Percentiles rank a stretch among this genome's conserved stretches.
These are phyloP conservation scores for Temnothorax rugatulus DNA, from an alignment of 2,888 invertebrate genomes.

Conservation along the genomic window DNA sequence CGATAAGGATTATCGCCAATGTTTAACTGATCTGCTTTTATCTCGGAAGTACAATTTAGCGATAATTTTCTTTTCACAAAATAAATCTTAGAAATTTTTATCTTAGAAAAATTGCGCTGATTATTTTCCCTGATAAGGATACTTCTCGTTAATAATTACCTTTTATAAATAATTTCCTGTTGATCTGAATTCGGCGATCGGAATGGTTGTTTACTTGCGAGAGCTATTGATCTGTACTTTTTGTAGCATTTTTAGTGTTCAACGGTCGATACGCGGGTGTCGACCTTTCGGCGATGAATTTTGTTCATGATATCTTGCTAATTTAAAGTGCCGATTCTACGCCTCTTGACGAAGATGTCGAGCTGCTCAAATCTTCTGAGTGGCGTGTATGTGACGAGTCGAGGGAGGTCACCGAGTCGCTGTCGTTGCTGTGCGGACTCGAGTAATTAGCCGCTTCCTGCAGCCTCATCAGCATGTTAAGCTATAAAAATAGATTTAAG, in stretches of 20 bases:
- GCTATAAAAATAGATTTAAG: constrained; percentile 87
- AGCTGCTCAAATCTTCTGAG: constrained; percentile 82
- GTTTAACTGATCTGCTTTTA: constrained; percentile 4
- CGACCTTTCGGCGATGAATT: constrained; percentile 41
- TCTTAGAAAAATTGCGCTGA: not conserved
- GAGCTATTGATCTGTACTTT: constrained; percentile 27
- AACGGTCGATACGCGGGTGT: not conserved
- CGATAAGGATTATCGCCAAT: constrained; percentile 23
- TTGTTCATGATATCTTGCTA: constrained; percentile 18
- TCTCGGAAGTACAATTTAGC: constrained; percentile 16
- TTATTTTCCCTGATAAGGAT: constrained; percentile 25
- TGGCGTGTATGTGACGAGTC: constrained; percentile 88
- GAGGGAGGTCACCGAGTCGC: constrained; percentile 93
- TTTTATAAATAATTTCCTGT: constrained; percentile 22
- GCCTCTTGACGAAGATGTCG: constrained; percentile 82
- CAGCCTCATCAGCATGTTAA: constrained; percentile 98
- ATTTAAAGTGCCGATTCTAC: constrained; percentile 83
- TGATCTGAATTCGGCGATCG: constrained; percentile 43
- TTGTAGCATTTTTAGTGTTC: not conserved
- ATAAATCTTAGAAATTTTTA: constrained; percentile 25
- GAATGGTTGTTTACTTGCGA: constrained; percentile 32
- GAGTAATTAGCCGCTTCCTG: constrained; percentile 98
- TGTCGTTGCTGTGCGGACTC: constrained; percentile 96
- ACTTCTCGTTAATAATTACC: constrained; percentile 1
- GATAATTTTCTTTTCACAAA: constrained; percentile 6